Evolutionary conservation across 2,113 vertebrate genomes (phyloP), one percentile per base, ranked within the genome.

Genomic region (Gymnocephalus cernua): DNA sequence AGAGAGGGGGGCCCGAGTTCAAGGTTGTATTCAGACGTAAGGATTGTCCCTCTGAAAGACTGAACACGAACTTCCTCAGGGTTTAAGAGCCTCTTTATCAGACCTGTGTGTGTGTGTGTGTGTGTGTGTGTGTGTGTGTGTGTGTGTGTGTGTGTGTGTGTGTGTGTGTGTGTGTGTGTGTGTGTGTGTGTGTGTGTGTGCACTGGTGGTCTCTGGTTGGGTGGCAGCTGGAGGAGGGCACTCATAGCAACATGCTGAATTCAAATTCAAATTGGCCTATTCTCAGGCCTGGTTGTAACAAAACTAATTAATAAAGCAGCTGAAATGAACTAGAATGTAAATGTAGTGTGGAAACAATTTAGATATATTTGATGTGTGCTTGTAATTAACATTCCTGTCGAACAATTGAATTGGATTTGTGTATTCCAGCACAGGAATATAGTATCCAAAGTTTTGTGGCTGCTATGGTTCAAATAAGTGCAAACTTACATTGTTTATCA

Each of bases 71-170:
- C 92, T 94, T 94, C 91, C 93, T 93, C 88, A 51, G 89, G 90
- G 88, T 90, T 90, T 93, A 91, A 94, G 90, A 91, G 92, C 83
- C 88, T 93, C 91, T 93, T 92, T 93, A 93, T 93, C 90, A 88
- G 82, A 62, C 73, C 77, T 69, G 68, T 83, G 75, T 80, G 72
- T 84, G 41, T 78, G 54, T 68, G 38, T 38, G 38, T 38, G 35
- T 38, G 35, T 38, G 35, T 38, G 35, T 38, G 35, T 38, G 35
- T 38, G 35, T 35, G 32, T 35, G 29, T 29, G 29, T 29, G 29
- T 29, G 29, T 4, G 29, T 4, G 29, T 4, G 29, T 29, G 27
- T 29, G 27, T 29, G 27, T 29, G 27, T 29, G 27, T 29, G 27
- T 79, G 23, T 74, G 51, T 57, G 35, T 57, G 66, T 67, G 54